These are phyloP conservation scores for Horisme vitalbata DNA, from an alignment of 2,888 invertebrate species.

Conservation along the genomic window DNA sequence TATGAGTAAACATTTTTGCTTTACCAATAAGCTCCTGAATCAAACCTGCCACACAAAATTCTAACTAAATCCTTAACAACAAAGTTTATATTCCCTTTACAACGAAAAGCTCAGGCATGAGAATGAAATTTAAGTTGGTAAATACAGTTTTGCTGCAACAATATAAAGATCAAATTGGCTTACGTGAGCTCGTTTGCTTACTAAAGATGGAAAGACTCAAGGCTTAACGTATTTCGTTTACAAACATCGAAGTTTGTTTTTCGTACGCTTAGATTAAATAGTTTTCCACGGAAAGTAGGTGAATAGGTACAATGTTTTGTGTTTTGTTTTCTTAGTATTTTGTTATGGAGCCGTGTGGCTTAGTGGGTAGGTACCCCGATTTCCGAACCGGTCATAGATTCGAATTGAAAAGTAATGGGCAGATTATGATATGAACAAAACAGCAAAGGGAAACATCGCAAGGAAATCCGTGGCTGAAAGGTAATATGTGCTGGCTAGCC, in stretches of 20 bases:
- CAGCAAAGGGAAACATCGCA: too few relatives aligned
- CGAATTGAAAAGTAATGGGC: too few relatives aligned
- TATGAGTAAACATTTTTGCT: slow-evolving; percentile 73
- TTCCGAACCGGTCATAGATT: too few relatives aligned
- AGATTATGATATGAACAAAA: too few relatives aligned
- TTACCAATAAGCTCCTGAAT: slow-evolving; percentile 55
- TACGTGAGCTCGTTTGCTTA: slow-evolving; percentile 66
- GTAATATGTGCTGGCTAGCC: too few relatives aligned
- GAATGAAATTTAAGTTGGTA: slow-evolving; percentile 1
- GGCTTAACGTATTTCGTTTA: slow-evolving; percentile 70
- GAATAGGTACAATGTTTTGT: slow-evolving; percentile 32
- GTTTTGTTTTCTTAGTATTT: slow-evolving; percentile 35
- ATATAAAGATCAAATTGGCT: slow-evolving; percentile 42
- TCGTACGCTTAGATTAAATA: slow-evolving; percentile 67
- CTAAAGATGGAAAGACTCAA: too few relatives aligned
- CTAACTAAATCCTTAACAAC: slow-evolving; percentile 37
- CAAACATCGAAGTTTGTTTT: slow-evolving; percentile 68
- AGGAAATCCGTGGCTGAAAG: too few relatives aligned
- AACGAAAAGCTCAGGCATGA: slow-evolving; percentile 6
- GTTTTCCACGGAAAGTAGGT: slow-evolving; percentile 62
- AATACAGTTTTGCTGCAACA: too few relatives aligned
- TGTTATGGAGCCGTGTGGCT: too few relatives aligned
- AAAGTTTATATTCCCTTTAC: slow-evolving; percentile 40
- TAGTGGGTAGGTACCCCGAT: too few relatives aligned
- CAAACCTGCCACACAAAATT: slow-evolving; percentile 43